Percentiles rank a stretch among this genome's conserved stretches.
Evolutionary conservation across 2,797 vertebrate species (phyloP).

Genomic region (Tamandua tetradactyla): DNA sequence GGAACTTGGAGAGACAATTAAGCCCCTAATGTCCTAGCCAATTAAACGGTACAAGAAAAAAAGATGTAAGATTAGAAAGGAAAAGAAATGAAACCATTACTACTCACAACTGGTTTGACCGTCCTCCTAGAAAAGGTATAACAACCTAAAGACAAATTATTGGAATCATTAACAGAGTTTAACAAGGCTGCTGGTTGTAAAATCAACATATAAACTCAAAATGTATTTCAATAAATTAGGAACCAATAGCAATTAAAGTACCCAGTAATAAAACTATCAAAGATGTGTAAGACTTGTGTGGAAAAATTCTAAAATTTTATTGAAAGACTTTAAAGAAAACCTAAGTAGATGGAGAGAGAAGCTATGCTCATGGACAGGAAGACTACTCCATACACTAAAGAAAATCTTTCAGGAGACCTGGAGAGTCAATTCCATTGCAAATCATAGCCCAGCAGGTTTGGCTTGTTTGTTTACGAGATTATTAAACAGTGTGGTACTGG

Average conservation of each 20-base stretch:
- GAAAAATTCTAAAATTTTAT: neutral
- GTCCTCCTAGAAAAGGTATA: neutral
- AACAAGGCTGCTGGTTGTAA: neutral
- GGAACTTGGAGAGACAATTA: neutral
- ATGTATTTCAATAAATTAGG: no score
- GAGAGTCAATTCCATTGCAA: rapidly evolving
- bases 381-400: no score
- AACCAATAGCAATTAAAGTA: neutral
- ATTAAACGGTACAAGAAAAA: neutral
- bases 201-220: no score
- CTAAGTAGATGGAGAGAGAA: neutral
- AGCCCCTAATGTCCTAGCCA: neutral
- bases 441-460: no score
- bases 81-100: neutral
- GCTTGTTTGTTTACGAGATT: neutral
- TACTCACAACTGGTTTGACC: neutral
- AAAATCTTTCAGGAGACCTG: neutral
- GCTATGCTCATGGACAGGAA: rapidly evolving
- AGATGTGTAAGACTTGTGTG: neutral
- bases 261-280: neutral
- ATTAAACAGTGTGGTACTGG: rapidly evolving
- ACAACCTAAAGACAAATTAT: neutral
- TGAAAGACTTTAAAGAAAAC: neutral
- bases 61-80: neutral
- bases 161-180: neutral